A percentile compares a stretch with the other conserved stretches of the same genome.
These are phyloP conservation scores for Drosophila lowei DNA, from an alignment of 1,140 invertebrate genomes.

Conservation along the genomic window DNA sequence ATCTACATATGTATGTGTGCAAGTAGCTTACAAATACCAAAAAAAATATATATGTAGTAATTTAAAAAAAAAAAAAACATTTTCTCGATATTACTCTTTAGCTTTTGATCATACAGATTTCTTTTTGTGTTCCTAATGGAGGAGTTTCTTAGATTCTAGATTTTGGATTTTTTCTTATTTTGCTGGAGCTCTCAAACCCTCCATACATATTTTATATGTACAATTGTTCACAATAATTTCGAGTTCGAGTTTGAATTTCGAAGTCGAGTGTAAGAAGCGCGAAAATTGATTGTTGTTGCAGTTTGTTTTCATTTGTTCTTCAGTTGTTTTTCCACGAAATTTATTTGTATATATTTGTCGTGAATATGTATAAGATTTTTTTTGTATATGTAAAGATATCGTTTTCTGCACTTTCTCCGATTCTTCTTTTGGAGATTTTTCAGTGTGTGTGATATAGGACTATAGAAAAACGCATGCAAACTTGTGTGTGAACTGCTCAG, in stretches of 20 bases:
- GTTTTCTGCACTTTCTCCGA: constrained; percentile 7
- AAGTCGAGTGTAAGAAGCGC: constrained; percentile 58
- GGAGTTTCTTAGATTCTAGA: constrained; percentile 23
- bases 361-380: constrained; percentile 33
- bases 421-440: constrained; percentile 1
- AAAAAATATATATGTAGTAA: constrained; percentile 17
- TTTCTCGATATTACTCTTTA: constrained; percentile 14
- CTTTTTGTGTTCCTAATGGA: neutral
- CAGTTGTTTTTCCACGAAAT: constrained; percentile 21
- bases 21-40: constrained; percentile 33
- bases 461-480: constrained; percentile 61
- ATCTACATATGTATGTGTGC: neutral
- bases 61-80: constrained; percentile 2
- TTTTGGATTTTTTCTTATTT: neutral
- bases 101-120: constrained; percentile 15
- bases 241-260: constrained; percentile 1
- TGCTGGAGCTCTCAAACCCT: constrained; percentile 1
- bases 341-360: constrained; percentile 35
- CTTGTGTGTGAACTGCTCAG: constrained; percentile 25
- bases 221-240: constrained; percentile 36
- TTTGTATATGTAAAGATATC: constrained; percentile 32
- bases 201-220: constrained; percentile 41
- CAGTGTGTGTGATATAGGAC: constrained; percentile 16
- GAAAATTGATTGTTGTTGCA: constrained; percentile 77
- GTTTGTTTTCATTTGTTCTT: constrained; percentile 23